A percentile compares a stretch with the other conserved stretches of the same genome.
Conservation (phyloP, 1,140 invertebrate genomes). For the Galleria mellonella region DNA sequence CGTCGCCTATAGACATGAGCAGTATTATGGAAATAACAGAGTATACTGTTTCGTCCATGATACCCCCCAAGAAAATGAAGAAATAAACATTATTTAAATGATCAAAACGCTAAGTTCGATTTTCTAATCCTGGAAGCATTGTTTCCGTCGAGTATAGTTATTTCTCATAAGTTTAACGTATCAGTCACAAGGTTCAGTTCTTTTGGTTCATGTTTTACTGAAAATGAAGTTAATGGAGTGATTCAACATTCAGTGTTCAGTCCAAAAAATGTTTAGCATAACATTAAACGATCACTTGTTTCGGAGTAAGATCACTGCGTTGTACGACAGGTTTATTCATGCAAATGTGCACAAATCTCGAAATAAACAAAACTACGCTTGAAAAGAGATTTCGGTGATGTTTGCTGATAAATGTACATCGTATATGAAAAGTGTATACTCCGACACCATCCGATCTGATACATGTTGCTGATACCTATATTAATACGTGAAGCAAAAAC, state of each 20-base stretch:
- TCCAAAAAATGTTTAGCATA: constrained; percentile 13
- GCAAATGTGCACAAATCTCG: constrained; percentile 1
- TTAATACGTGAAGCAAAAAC: no score
- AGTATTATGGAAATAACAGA: no score
- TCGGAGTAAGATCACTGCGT: background rate
- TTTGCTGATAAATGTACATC: constrained; percentile 68
- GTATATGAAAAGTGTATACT: constrained; percentile 44
- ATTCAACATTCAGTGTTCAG: constrained; percentile 21
- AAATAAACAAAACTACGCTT: constrained; percentile 32
- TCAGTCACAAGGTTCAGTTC: constrained; percentile 35
- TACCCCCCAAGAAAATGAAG: constrained; percentile 8
- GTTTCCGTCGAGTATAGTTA: constrained; percentile 15
- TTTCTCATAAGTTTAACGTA: constrained; percentile 45
- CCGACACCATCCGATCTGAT: constrained; percentile 60
- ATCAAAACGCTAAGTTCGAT: constrained; percentile 28
- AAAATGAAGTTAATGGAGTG: constrained; percentile 11
- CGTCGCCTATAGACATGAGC: no score
- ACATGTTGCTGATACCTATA: constrained; percentile 59
- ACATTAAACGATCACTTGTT: background rate
- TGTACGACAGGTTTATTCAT: background rate
- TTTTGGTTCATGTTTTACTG: constrained; percentile 8
- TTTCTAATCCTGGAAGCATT: constrained; percentile 35
- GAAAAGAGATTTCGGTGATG: constrained; percentile 46
- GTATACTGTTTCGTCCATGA: no score
- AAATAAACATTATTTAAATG: constrained; percentile 29